Base-by-base conservation (phyloP, 2,888 invertebrate genomes). In the Diogma glabrata region DNA sequence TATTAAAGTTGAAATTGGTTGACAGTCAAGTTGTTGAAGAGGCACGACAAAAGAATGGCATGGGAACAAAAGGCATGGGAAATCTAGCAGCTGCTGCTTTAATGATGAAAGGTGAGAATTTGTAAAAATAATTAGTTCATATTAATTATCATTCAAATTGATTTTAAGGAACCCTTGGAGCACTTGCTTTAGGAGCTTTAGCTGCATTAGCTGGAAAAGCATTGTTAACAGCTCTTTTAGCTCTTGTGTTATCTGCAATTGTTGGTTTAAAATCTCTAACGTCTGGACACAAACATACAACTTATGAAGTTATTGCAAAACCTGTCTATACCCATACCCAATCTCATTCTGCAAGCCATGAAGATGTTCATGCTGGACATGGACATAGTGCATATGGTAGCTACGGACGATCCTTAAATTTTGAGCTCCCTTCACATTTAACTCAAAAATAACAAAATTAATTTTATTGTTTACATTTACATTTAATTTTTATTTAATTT, bases 151-250 rank as follows among this genome's bases (percentile, higher is more conserved):
- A 33, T 16, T 51, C 19, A 26, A 19, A 47, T 28, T 45, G 22
- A 50, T 50, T 47, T 63, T 61, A 56, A 73, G 86, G 86, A 55
- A 86, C 85, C 1, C 64, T 87, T 2, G 77, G 85, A 66, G 83
- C 87, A 0, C 63, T 88, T 26, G 87, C 82, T 9, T 67, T 87
- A 49, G 86, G 85, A 10, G 86, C 81, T 0, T 69, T 89, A 3
- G 87, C 88, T 0, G 71, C 86, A 47, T 72, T 89, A 30, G 88
- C 88, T 8, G 88, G 88, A 9, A 89, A 89, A 65, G 89, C 89
- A 1, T 64, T 89, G 16, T 84, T 88, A 82, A 84, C 87, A 0
- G 86, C 84, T 2, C 64, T 89, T 51, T 82, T 88, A 77, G 87
- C 89, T 0, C 72, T 89, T 1, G 78, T 87, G 57, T 69, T 89